Base-by-base conservation (phyloP, 2,797 vertebrate genomes). In the Sebastes hubbsi region DNA sequence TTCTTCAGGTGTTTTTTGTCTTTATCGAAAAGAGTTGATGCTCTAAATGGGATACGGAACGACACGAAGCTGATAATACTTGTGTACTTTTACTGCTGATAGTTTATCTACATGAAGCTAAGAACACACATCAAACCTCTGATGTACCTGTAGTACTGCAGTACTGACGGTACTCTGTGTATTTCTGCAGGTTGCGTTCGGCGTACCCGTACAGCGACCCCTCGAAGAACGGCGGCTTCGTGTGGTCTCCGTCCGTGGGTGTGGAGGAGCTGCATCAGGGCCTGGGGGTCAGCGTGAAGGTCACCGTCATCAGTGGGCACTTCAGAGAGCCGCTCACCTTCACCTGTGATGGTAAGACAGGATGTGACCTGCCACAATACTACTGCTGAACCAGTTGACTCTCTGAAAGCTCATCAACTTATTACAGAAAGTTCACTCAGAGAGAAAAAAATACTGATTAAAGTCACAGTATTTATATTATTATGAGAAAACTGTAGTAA, bases 261-360 rank as follows among this genome's bases (percentile, higher is more conserved):
- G 95, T 95, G 34, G 96, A 97, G 0, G 97, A 98, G 91, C 96
- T 97, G 63, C 96, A 96, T 77, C 96, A 96, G 60, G 97, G 95
- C 22, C 95, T 96, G 1, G 97, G 97, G 0, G 91, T 96, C 86
- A 96, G 97, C 86, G 94, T 99, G 82, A 98, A 98, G 93, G 97
- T 99, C 91, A 98, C 97, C 0, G 95, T 99, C 81, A 18, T 96
- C 88, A 96, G 97, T 1, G 94, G 96, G 56, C 95, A 94, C 89
- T 94, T 98, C 85, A 92, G 91, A 73, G 98, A 99, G 62, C 97
- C 98, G 0, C 96, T 99, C 68, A 98, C 97, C 86, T 99, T 99
- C 85, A 98, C 98, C 91, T 99, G 98, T 5, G 98, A 99, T 69
- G 97, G 98, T 99, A 80, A 96, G 65, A 29, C 11, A 67, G 64